phyloP scores from a whole-genome alignment of 2,888 invertebrate species.

The Drosophila recens region DNA sequence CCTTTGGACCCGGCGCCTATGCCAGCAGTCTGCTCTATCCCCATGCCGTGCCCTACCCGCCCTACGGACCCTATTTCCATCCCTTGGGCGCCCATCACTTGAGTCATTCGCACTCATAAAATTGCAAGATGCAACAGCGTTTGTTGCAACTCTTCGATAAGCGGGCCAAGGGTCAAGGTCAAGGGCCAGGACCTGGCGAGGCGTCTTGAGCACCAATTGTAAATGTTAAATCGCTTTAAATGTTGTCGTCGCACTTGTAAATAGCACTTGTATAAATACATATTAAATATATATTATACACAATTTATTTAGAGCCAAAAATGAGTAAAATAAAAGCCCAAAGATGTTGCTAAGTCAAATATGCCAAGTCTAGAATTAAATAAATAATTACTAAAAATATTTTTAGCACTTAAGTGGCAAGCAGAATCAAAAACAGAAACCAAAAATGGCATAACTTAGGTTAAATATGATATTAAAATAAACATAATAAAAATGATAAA shows the following conservation, averaged over 20 bases:
- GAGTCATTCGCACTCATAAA: slow-evolving; percentile 88
- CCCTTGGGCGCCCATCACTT: slow-evolving; percentile 89
- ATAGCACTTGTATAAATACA: slow-evolving; percentile 62
- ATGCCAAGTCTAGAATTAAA: slow-evolving; percentile 42
- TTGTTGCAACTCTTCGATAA: slow-evolving; percentile 84
- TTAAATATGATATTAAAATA: slow-evolving; percentile 38
- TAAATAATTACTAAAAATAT: slow-evolving; percentile 28
- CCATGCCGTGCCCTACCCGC: slow-evolving; percentile 89
- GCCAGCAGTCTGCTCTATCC: slow-evolving; percentile 88
- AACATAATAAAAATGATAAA: slow-evolving; percentile 52
- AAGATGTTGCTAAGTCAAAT: slow-evolving; percentile 46
- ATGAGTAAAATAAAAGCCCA: slow-evolving; percentile 18
- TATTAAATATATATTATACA: slow-evolving; percentile 6
- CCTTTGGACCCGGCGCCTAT: slow-evolving; percentile 87
- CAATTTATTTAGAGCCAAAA: slow-evolving; percentile 31
- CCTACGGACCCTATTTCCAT: slow-evolving; percentile 89
- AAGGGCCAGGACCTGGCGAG: slow-evolving; percentile 5
- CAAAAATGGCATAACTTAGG: slow-evolving; percentile 41
- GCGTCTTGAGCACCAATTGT: slow-evolving; percentile 28
- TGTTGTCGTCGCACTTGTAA: slow-evolving; percentile 55
- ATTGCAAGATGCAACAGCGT: slow-evolving; percentile 84
- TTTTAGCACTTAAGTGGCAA: slow-evolving; percentile 69
- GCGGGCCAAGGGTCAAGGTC: slow-evolving; percentile 60
- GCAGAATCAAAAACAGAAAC: slow-evolving; percentile 64
- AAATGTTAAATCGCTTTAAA: slow-evolving; percentile 54